Evolutionary conservation across 2,113 vertebrate species (phyloP).

Genomic region (Leucoraja erinaceus): DNA sequence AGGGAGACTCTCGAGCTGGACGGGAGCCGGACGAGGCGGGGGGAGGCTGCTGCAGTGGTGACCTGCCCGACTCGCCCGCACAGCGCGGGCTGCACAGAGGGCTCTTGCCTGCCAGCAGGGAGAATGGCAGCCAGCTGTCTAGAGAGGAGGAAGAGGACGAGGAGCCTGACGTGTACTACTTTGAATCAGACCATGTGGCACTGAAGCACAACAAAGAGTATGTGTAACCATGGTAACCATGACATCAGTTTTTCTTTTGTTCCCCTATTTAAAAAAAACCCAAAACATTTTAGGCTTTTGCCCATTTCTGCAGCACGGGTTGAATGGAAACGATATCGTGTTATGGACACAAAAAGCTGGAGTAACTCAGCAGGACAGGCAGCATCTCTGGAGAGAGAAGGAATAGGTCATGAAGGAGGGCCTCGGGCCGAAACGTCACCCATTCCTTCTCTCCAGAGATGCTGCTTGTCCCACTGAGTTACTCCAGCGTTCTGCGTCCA

Average conservation of each 20-base stretch:
- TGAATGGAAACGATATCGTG: background rate
- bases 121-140: conserved; percentile 63
- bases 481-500: too few species aligned
- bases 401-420: too few species aligned
- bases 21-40: conserved; percentile 51
- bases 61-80: conserved; percentile 55
- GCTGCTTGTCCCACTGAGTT: background rate
- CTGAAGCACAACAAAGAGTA: conserved; percentile 99
- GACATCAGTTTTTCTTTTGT: conserved; percentile 62
- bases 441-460: too few species aligned
- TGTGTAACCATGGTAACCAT: conserved; percentile 79
- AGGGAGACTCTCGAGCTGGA: conserved; percentile 51
- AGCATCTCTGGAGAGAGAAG: too few species aligned
- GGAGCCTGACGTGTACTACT: conserved; percentile 97
- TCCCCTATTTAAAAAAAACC: conserved; percentile 49
- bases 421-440: too few species aligned
- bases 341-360: too few species aligned
- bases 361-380: too few species aligned
- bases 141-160: conserved; percentile 84
- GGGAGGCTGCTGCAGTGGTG: conserved; percentile 46
- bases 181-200: conserved; percentile 99
- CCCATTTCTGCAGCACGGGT: background rate
- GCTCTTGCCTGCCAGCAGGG: conserved; percentile 67
- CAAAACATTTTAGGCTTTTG: background rate
- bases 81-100: conserved; percentile 56